Conservation (phyloP, 2,888 invertebrate genomes). For the Oconnorella tubifera region DNA sequence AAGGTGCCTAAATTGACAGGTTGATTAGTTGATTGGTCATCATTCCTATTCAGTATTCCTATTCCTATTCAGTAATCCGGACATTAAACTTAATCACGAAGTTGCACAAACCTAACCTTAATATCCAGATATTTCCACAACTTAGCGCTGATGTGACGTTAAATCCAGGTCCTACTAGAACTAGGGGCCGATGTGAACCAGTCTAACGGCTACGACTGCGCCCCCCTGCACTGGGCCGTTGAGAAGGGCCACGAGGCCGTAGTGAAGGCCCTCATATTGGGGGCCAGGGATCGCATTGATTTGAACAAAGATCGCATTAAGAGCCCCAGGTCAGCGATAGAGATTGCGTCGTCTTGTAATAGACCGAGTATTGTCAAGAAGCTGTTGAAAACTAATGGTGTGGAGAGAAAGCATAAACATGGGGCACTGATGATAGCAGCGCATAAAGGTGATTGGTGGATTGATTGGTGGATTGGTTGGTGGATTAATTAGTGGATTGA, state of each 20-base stretch:
- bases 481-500: no score
- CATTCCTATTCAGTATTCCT: no score
- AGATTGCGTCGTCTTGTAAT: constrained; percentile 21
- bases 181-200: constrained; percentile 1
- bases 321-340: constrained; percentile 22
- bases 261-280: constrained; percentile 4
- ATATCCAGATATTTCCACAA: no score
- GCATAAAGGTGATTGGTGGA: constrained; percentile 13
- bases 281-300: constrained; percentile 13
- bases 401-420: constrained; percentile 15
- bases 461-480: no score
- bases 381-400: constrained; percentile 17
- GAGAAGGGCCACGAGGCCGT: neutral
- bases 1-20: no score
- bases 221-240: constrained; percentile 12
- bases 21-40: no score
- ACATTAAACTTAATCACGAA: no score
- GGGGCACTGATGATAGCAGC: constrained; percentile 23
- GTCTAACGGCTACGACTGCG: constrained; percentile 12
- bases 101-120: no score
- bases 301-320: constrained; percentile 24
- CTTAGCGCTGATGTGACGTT: no score
- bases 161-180: neutral
- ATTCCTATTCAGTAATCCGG: no score
- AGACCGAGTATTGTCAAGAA: constrained; percentile 14